phyloP scores from a whole-genome alignment of 53 echinoderm and acorn worm genomes.

The Stichopus horrens region DNA sequence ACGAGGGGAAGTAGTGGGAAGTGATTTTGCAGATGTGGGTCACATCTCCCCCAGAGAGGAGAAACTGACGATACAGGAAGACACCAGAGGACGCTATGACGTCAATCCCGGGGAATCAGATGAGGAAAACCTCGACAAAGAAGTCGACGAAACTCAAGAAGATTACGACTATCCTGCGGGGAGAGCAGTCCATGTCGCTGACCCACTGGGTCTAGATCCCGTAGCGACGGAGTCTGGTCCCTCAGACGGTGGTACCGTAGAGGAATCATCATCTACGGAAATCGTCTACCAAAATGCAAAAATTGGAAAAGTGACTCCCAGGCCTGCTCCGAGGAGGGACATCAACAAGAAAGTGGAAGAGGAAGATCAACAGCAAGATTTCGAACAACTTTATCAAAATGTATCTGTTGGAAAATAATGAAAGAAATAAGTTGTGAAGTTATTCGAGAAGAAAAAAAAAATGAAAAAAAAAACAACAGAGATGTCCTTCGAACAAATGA shows the following conservation, averaged over 20 bases:
- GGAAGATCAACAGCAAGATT: too few species aligned
- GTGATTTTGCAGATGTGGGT: too few species aligned
- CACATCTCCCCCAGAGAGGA: background rate
- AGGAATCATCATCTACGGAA: background rate
- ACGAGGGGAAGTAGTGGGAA: background rate
- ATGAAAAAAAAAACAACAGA: too few species aligned
- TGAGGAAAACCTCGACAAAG: background rate
- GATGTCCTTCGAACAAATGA: too few species aligned
- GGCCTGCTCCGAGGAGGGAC: background rate
- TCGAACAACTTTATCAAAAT: background rate
- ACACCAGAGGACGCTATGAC: background rate
- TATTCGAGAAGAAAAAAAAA: too few species aligned
- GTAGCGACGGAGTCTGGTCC: background rate
- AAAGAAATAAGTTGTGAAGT: background rate
- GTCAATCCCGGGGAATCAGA: background rate
- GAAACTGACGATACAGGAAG: conserved; percentile 1
- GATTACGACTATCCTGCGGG: conserved; percentile 6
- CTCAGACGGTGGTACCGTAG: background rate
- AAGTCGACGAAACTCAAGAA: background rate
- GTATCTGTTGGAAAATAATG: background rate
- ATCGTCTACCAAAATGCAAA: background rate
- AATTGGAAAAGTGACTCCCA: background rate
- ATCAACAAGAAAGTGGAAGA: too few species aligned
- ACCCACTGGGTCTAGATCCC: background rate
- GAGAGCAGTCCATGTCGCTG: background rate